A percentile compares a stretch with the other conserved stretches of the same genome.
Conservation (phyloP, 2,888 invertebrate species). For the Amaurobius ferox region DNA sequence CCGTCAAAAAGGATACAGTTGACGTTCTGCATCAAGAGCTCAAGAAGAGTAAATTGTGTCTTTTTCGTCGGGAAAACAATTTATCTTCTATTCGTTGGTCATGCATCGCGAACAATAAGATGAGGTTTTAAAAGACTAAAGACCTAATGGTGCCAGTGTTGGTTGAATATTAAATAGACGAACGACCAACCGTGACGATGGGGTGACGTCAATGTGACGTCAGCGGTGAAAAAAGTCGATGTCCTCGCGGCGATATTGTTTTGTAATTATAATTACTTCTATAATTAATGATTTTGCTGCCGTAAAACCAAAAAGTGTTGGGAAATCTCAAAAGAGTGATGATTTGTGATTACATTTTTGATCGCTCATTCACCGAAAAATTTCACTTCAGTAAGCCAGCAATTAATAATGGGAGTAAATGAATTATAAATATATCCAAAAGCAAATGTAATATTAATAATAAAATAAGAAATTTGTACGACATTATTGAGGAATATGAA, state of each 20-base stretch:
- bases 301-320: no score
- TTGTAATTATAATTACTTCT: no score
- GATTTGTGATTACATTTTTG: no score
- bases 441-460: no score
- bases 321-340: no score
- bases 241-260: background rate
- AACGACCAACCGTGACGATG: background rate
- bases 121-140: background rate
- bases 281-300: no score
- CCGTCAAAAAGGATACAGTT: background rate
- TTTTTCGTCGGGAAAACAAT: background rate
- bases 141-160: background rate
- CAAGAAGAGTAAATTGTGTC: background rate
- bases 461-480: no score
- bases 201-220: background rate
- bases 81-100: background rate
- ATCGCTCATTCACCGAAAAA: no score
- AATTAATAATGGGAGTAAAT: no score
- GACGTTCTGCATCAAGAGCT: constrained; percentile 6
- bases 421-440: no score
- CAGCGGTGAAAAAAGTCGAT: background rate
- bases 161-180: background rate
- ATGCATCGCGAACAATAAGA: background rate
- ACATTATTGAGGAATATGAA: no score
- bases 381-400: no score